Conservation (phyloP, 2,113 vertebrate genomes). For the Rana temporaria region DNA sequence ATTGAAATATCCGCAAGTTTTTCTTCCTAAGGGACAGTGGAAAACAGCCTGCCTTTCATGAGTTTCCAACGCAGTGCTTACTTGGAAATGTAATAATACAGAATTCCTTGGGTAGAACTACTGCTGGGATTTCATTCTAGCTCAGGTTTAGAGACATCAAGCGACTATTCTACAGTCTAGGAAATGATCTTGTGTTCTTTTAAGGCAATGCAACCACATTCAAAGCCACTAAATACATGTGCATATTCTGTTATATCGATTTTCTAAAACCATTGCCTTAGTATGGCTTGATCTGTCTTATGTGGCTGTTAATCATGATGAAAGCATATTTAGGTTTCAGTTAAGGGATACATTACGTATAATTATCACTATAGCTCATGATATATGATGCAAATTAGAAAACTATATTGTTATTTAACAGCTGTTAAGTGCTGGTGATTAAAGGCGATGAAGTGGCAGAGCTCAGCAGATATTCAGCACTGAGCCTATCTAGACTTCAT, state of each 20-base stretch:
- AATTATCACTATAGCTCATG: constrained; percentile 44
- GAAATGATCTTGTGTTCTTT: constrained; percentile 3
- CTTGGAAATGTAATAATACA: constrained; percentile 10
- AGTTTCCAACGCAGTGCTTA: constrained; percentile 23
- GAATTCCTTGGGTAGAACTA: constrained; percentile 28
- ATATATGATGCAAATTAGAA: constrained; percentile 53
- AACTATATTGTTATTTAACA: constrained; percentile 52
- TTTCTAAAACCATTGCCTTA: constrained; percentile 18
- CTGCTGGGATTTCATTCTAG: constrained; percentile 31
- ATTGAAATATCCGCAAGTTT: constrained; percentile 33
- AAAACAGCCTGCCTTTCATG: constrained; percentile 31
- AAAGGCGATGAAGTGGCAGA: constrained; percentile 47
- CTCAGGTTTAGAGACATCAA: not conserved
- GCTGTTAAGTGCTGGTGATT: constrained; percentile 52
- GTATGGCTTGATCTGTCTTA: constrained; percentile 24
- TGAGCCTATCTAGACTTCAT: constrained; percentile 15
- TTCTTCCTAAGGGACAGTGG: constrained; percentile 27
- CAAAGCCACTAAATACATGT: not conserved
- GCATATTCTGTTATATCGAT: constrained; percentile 2
- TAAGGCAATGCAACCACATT: not conserved
- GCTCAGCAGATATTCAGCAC: constrained; percentile 44
- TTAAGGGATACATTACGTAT: constrained; percentile 44
- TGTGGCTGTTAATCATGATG: constrained; percentile 45
- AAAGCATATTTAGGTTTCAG: constrained; percentile 45
- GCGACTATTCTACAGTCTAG: constrained; percentile 3